Evolutionary conservation across 2,888 invertebrate species (phyloP), one percentile per base, ranked within the genome.

Genomic region (Parasteatoda lunata): DNA sequence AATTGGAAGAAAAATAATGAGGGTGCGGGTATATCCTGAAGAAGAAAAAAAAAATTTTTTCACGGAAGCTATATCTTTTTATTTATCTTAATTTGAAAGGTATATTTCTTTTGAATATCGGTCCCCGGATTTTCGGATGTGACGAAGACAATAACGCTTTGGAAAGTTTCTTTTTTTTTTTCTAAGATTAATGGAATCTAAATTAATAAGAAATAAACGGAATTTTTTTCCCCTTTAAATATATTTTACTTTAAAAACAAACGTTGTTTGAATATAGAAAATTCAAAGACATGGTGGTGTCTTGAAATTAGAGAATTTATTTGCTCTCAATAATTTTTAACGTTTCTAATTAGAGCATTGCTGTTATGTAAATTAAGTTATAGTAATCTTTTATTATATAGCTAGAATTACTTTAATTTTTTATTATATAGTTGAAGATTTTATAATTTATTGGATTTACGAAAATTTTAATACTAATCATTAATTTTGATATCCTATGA

Each of bases 51-150:
- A 66, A 66, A 77, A 70, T 51, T 65, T 49, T 84, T 77, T 66
- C 77, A 11, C 52, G 13, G 48, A 47, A 82, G 30, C 77, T 77
- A 77, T 77, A 64, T 84, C 83, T 68, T 84, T 84, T 72, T 76
- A 84, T 84, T 84, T 65, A n/a, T 71, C 45, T 84, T 84, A 84
- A 77, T 84, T 84, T 77, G 83, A 69, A 77, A 84, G 83, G 65
- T 71, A 77, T 59, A 59, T 51, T 49, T 49, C 77, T 68, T 77
- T 71, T 77, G 30, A 71, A 68, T 66, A 52, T 66, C 52, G 54
- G 7, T 48, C 47, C 15, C 49, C 48, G 49, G 48, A 71, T 45
- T 71, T 79, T 64, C 49, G 75, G 54, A 69, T 13, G 47, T 54
- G n/a, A 54, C 4, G 75, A 75, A 81, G 81, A 81, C 81, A 81